phyloP scores from a whole-genome alignment of 1,140 invertebrate species.

The Chionoecetes opilio region DNA sequence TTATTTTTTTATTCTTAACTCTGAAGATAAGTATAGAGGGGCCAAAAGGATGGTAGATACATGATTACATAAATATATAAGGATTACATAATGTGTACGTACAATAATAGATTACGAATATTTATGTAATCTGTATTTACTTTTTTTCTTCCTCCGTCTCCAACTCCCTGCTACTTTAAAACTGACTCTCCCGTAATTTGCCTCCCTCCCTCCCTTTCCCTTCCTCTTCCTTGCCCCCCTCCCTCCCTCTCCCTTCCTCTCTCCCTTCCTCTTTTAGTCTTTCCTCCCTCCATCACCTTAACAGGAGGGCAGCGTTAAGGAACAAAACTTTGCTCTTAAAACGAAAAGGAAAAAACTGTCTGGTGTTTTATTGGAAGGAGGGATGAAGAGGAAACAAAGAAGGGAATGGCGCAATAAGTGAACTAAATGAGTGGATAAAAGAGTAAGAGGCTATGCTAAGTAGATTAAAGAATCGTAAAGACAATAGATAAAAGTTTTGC shows the following conservation, averaged over 20 bases:
- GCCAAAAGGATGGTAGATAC: no score
- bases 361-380: not conserved
- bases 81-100: no score
- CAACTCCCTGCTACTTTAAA: no score
- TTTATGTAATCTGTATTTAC: not conserved
- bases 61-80: no score
- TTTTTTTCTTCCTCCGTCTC: not conserved
- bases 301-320: not conserved
- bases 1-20: not conserved
- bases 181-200: no score
- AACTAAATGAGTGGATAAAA: not conserved
- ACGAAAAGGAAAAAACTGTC: not conserved
- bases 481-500: no score
- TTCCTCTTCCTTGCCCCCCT: not conserved
- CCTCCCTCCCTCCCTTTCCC: no score
- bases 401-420: not conserved
- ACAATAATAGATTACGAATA: no score
- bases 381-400: not conserved
- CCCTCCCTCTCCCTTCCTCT: not conserved
- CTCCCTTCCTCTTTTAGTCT: not conserved
- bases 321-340: slow-evolving; percentile 4
- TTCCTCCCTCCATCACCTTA: not conserved
- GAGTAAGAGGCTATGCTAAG: not conserved
- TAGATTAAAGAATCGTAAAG: no score
- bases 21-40: not conserved